These are phyloP conservation scores for Squalus acanthias DNA, from an alignment of 2,797 vertebrate species.

Conservation along the genomic window DNA sequence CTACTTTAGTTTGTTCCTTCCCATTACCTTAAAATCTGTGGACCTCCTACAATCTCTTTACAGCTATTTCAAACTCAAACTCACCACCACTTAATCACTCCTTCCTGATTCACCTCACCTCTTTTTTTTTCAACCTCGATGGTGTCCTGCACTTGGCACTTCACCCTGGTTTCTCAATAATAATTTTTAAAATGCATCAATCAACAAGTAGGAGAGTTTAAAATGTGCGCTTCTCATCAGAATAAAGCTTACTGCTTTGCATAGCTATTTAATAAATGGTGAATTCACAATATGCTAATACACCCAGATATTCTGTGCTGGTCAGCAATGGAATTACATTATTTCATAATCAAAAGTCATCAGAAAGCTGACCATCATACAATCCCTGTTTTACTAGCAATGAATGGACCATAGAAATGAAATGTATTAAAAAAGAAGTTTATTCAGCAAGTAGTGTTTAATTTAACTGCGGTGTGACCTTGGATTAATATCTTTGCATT, in stretches of 20 bases:
- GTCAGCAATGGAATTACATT: neutral
- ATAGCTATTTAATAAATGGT: neutral
- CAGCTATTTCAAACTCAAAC: neutral
- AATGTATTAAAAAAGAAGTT: neutral
- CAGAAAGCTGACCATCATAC: neutral
- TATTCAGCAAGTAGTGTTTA: conserved; percentile 21
- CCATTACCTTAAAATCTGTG: neutral
- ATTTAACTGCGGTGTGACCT: conserved; percentile 28
- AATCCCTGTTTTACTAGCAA: neutral
- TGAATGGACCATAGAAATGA: neutral
- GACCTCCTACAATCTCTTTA: neutral
- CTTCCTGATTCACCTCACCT: neutral
- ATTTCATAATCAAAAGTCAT: conserved; percentile 2
- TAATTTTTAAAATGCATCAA: neutral
- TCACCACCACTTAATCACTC: neutral
- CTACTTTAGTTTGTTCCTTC: neutral
- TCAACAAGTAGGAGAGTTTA: neutral
- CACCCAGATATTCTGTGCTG: neutral
- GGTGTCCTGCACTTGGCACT: neutral
- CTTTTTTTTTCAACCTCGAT: neutral
- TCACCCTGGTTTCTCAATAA: neutral
- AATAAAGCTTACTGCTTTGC: conserved; percentile 1
- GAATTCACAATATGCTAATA: neutral
- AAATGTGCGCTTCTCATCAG: conserved; percentile 14
- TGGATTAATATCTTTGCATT: conserved; percentile 18